These are phyloP conservation scores for Phenganax marumi DNA, from an alignment of 92 coral and sea anemone genomes.

Conservation along the genomic window DNA sequence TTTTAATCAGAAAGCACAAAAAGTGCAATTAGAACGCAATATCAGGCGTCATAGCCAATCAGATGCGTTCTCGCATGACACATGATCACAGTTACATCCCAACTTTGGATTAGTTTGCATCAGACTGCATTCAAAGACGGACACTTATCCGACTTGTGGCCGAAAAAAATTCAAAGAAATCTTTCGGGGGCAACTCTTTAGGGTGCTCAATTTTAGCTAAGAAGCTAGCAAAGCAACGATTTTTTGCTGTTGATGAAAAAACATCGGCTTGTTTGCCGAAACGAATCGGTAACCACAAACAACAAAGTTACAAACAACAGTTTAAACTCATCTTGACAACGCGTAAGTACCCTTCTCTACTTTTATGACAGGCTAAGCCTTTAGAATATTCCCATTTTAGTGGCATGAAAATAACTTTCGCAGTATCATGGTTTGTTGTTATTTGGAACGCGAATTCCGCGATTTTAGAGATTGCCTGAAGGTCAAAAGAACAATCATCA, in stretches of 20 bases:
- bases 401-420: neutral
- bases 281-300: slow-evolving; percentile 13
- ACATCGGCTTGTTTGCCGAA: neutral
- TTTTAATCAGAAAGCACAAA: slow-evolving; percentile 35
- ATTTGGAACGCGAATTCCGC: neutral
- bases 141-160: too few relatives aligned
- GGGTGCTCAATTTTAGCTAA: too few relatives aligned
- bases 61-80: neutral
- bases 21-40: slow-evolving; percentile 33
- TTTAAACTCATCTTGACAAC: neutral
- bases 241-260: neutral
- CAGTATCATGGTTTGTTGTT: too few relatives aligned
- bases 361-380: neutral
- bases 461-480: neutral
- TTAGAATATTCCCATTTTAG: neutral
- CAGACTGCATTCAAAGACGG: neutral
- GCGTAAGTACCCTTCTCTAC: neutral
- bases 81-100: neutral
- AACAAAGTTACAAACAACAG: neutral
- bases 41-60: slow-evolving; percentile 18
- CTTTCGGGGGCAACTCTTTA: neutral
- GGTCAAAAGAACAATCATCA: too few relatives aligned
- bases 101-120: neutral
- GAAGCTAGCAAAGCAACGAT: neutral
- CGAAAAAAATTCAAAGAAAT: neutral